Evolutionary conservation across 2,888 invertebrate genomes (phyloP).

Genomic region (Synergus umbraculus): DNA sequence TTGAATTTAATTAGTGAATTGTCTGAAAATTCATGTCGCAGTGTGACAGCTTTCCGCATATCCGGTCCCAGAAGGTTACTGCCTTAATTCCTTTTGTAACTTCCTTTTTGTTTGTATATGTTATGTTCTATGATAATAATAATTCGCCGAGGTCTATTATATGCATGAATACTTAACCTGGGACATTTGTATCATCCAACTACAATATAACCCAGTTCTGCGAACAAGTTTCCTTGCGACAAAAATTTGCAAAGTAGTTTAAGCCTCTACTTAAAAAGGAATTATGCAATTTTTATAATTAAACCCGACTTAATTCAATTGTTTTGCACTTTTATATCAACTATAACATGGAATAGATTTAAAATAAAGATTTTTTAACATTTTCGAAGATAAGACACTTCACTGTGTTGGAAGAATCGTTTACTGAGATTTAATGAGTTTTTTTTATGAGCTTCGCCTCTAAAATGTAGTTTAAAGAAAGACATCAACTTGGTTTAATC

Average conservation of each 20-base stretch:
- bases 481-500: not conserved
- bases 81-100: not conserved
- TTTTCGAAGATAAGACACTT: not conserved
- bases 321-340: not conserved
- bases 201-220: conserved; percentile 12
- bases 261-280: not conserved
- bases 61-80: conserved; percentile 13
- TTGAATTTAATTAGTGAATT: not conserved
- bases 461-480: conserved; percentile 7
- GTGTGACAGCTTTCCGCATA: not conserved
- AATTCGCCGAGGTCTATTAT: conserved; percentile 7
- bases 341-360: too few species aligned
- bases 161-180: conserved; percentile 8
- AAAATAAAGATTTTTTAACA: not conserved
- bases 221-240: not conserved
- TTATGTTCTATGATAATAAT: conserved; percentile 24
- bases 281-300: not conserved
- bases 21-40: not conserved
- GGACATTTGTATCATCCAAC: conserved; percentile 18
- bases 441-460: not conserved
- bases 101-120: not conserved
- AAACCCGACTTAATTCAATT: not conserved
- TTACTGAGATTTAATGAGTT: conserved; percentile 13
- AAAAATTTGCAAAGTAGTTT: not conserved
- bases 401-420: not conserved